Percentiles rank a stretch among this genome's conserved stretches.
phyloP scores from a whole-genome alignment of 2,888 invertebrate genomes.

The Mystacides longicornis region DNA sequence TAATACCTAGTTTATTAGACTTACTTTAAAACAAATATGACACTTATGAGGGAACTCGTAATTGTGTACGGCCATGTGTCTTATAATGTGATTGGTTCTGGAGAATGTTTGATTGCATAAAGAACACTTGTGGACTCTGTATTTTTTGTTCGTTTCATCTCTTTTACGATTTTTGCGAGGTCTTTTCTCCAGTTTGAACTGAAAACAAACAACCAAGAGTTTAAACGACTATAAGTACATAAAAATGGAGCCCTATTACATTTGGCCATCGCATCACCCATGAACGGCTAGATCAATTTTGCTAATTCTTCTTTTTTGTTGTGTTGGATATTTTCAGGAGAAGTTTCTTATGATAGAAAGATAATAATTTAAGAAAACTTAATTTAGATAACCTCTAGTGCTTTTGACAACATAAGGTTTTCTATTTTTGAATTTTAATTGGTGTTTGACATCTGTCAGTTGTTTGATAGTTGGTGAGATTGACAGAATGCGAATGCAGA shows the following conservation, averaged over 20 bases:
- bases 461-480: no score
- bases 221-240: not conserved
- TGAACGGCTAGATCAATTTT: no score
- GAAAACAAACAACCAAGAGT: not conserved
- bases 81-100: constrained; percentile 34
- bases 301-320: no score
- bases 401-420: no score
- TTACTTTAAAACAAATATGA: constrained; percentile 44
- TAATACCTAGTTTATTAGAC: no score
- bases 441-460: no score
- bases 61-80: constrained; percentile 39
- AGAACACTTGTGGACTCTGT: constrained; percentile 33
- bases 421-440: no score
- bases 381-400: no score
- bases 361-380: not conserved
- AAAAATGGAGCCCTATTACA: no score
- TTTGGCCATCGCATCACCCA: no score
- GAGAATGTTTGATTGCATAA: constrained; percentile 36
- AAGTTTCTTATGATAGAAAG: not conserved
- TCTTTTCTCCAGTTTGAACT: not conserved
- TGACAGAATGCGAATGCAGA: no score
- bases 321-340: no score
- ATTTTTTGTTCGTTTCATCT: constrained; percentile 3
- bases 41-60: constrained; percentile 47
- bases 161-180: not conserved